Evolutionary conservation across 2,113 vertebrate species (phyloP), one percentile per base, ranked within the genome.

Genomic region (Forbesichthys agassizii): DNA sequence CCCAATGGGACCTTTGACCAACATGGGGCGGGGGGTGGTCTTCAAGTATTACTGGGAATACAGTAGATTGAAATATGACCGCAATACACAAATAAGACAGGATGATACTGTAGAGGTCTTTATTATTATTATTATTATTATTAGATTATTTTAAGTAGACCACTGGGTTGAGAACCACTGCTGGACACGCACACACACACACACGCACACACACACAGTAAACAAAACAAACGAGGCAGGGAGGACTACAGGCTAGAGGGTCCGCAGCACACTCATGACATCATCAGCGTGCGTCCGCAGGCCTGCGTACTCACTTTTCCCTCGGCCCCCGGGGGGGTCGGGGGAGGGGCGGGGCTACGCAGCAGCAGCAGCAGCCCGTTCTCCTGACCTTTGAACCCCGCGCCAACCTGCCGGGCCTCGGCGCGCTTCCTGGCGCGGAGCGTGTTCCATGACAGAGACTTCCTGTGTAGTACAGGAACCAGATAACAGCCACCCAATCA

Each of bases 401-500:
- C 80, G 86, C 86, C 85, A 88, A 81, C 91, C 82, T 97, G 95
- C 94, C 95, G 95, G 75, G 81, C 79, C 90, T 97, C 96, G 3
- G 93, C 95, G 87, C 96, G 94, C 92, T 98, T 98, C 95, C 96
- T 95, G 91, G 97, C 95, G 72, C 96, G 98, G 90, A 99, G 96
- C 68, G 96, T 98, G 89, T 99, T 98, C 98, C 98, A 99, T 66
- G 97, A 99, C 87, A 97, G 95, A 92, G 98, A 99, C 94, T 98
- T 99, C 97, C 98, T 99, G 97, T 95, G 93, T 89, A 94, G 84
- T 82, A 85, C 84, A 83, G 81, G 73, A 87, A 96, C 93, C 93
- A 96, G 94, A 87, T 70, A 93, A 97, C 94, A 98, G 74, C 90
- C 81, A 84, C 74, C 83, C 81, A 85, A 89, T 91, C 87, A 89